These are phyloP conservation scores for Lampris incognitus DNA, from an alignment of 2,113 vertebrate species.

Conservation along the genomic window DNA sequence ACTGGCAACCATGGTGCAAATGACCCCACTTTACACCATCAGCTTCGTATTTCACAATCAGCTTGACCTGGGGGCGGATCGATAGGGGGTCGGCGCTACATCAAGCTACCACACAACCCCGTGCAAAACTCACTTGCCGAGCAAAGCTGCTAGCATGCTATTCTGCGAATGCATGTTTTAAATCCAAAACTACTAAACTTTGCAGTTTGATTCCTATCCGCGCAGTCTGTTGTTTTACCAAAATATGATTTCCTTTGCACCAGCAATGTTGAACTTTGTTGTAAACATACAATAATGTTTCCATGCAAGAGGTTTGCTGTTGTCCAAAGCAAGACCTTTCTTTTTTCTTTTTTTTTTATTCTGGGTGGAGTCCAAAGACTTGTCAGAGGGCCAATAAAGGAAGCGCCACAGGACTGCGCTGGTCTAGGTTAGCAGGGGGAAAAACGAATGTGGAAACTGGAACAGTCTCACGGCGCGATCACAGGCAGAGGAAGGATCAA, in stretches of 20 bases:
- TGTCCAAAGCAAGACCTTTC: slow-evolving; percentile 31
- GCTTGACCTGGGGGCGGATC: too few relatives aligned
- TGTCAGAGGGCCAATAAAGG: slow-evolving; percentile 58
- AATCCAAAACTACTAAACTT: neutral
- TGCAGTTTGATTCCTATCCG: neutral
- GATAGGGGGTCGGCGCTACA: too few relatives aligned
- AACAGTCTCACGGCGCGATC: slow-evolving; percentile 66
- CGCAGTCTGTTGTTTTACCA: neutral
- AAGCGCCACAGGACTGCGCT: slow-evolving; percentile 48
- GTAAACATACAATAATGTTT: slow-evolving; percentile 37
- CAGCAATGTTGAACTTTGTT: slow-evolving; percentile 10
- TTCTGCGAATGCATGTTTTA: neutral
- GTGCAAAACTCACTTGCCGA: neutral
- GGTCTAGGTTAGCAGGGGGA: slow-evolving; percentile 56
- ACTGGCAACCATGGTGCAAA: too few relatives aligned
- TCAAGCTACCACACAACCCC: too few relatives aligned
- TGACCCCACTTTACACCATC: too few relatives aligned
- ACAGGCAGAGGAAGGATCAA: slow-evolving; percentile 63
- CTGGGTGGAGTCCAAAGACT: slow-evolving; percentile 63
- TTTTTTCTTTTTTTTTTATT: neutral
- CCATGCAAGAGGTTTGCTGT: slow-evolving; percentile 35
- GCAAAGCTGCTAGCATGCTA: neutral
- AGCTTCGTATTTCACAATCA: too few relatives aligned
- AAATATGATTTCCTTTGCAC: slow-evolving; percentile 2
- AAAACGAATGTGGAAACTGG: slow-evolving; percentile 77